Evolutionary conservation across 2,888 invertebrate species (phyloP).

Genomic region (Euspilapteryx auroguttella): DNA sequence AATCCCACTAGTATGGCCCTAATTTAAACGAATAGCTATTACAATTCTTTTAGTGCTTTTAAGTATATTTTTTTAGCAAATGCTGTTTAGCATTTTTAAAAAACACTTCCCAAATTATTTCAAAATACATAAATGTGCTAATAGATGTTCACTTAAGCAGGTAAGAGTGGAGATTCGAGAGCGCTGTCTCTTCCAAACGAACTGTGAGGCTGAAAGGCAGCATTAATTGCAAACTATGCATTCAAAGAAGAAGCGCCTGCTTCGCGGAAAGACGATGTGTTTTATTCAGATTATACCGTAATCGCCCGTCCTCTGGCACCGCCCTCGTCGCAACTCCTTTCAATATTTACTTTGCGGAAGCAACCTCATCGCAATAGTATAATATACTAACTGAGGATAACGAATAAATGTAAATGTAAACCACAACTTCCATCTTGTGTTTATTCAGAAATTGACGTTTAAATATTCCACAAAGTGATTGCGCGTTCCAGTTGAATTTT

Average conservation of each 20-base stretch:
- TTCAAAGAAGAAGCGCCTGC: conserved; percentile 33
- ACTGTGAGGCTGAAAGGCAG: conserved; percentile 41
- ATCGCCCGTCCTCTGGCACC: conserved; percentile 15
- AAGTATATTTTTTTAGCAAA: too few relatives aligned
- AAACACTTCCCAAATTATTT: too few relatives aligned
- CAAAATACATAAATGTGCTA: too few relatives aligned
- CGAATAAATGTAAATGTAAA: conserved; percentile 41
- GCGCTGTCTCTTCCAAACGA: too few relatives aligned
- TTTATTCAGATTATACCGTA: conserved; percentile 52
- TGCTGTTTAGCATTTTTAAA: too few relatives aligned
- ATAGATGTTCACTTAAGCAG: too few relatives aligned
- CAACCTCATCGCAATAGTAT: conserved; percentile 33
- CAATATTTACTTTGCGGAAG: conserved; percentile 48
- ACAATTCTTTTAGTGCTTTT: too few relatives aligned
- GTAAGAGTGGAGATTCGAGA: too few relatives aligned
- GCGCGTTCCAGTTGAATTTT: conserved; percentile 46
- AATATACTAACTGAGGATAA: conserved; percentile 36
- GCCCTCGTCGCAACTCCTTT: conserved; percentile 18
- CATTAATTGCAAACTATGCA: conserved; percentile 45
- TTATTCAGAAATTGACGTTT: conserved; percentile 40
- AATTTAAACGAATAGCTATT: too few relatives aligned
- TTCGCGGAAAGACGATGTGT: conserved; percentile 28
- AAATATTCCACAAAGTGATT: conserved; percentile 53
- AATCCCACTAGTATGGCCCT: too few relatives aligned
- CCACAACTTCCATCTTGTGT: conserved; percentile 38